These are phyloP conservation scores for Ahaetulla prasina DNA, from an alignment of 2,113 vertebrate species.

Conservation along the genomic window DNA sequence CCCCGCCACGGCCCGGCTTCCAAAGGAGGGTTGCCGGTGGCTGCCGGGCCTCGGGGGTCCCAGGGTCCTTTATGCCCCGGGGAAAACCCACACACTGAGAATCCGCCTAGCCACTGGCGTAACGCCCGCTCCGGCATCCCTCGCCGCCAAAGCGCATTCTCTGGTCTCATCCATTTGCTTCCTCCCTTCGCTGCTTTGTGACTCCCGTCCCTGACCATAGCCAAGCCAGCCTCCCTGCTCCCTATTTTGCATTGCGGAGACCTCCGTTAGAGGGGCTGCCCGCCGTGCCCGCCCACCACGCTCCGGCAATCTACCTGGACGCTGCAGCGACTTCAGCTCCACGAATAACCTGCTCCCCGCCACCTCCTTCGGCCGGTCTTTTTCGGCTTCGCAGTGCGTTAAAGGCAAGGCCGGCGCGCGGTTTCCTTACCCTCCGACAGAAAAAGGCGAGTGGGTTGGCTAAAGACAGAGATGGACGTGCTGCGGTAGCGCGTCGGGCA, in stretches of 20 bases:
- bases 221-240: background rate
- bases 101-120: background rate
- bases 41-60: background rate
- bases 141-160: background rate
- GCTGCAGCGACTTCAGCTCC: background rate
- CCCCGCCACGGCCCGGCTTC: background rate
- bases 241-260: background rate
- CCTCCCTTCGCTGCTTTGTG: background rate
- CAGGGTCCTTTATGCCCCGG: background rate
- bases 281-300: background rate
- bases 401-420: constrained; percentile 21
- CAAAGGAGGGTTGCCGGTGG: background rate
- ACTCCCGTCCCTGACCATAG: too few relatives aligned
- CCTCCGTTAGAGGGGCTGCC: background rate
- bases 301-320: background rate
- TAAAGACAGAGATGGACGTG: background rate
- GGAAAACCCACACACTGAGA: background rate
- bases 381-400: background rate
- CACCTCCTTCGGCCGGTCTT: too few relatives aligned
- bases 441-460: background rate
- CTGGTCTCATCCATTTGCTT: background rate
- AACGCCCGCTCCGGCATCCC: background rate
- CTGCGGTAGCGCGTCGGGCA: background rate
- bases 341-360: background rate
- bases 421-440: constrained; percentile 9